A percentile compares a stretch with the other conserved stretches of the same genome.
phyloP scores from a whole-genome alignment of 1,140 invertebrate genomes.

The Drosophila tropicalis region DNA sequence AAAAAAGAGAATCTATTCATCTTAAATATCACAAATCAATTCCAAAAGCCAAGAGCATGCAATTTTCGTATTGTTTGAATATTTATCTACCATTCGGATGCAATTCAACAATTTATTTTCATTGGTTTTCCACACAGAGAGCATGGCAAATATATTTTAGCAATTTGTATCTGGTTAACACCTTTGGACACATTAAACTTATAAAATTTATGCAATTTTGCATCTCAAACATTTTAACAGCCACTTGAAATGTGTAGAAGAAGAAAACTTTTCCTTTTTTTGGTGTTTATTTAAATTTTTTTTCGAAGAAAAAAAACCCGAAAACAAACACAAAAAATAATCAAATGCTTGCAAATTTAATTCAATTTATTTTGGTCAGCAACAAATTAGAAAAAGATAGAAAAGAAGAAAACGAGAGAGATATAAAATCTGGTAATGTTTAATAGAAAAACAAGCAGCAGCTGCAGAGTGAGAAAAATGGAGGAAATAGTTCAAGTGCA shows the following conservation, averaged over 20 bases:
- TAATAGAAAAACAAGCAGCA: constrained; percentile 27
- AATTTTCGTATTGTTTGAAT: neutral
- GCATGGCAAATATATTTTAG: constrained; percentile 7
- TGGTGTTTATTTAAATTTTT: constrained; percentile 40
- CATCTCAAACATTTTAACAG: constrained; percentile 36
- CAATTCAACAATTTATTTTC: neutral
- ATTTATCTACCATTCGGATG: neutral
- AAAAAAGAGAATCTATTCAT: too few relatives aligned
- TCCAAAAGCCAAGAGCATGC: neutral
- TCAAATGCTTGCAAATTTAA: constrained; percentile 49
- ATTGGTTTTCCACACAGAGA: constrained; percentile 4
- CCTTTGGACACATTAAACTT: constrained; percentile 12
- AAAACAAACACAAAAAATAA: constrained; percentile 5
- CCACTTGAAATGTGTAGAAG: constrained; percentile 18
- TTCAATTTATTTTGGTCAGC: constrained; percentile 36
- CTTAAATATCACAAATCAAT: too few relatives aligned
- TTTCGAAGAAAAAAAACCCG: neutral
- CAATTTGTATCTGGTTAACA: constrained; percentile 11
- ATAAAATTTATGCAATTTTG: constrained; percentile 33
- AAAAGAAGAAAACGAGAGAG: neutral
- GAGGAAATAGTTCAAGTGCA: constrained; percentile 65
- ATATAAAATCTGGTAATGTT: constrained; percentile 34
- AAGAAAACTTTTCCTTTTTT: neutral
- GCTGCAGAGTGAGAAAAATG: neutral
- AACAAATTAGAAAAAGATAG: constrained; percentile 19